These are phyloP conservation scores for Grus americana DNA, from an alignment of 2,113 vertebrate genomes.

Conservation along the genomic window DNA sequence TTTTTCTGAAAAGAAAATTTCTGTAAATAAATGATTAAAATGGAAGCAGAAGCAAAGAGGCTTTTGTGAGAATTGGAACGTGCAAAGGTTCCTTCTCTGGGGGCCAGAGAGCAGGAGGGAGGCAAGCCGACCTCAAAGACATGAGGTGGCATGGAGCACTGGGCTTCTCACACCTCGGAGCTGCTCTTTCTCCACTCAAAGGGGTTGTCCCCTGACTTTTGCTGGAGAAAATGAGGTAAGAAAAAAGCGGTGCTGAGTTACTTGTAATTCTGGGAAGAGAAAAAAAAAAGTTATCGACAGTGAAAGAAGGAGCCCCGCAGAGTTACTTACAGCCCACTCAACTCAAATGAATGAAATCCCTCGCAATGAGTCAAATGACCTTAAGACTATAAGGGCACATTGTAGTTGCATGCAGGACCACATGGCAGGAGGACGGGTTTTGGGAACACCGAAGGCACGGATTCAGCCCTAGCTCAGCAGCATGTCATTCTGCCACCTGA, in stretches of 20 bases:
- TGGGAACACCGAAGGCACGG: rapidly evolving
- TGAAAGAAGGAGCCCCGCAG: not conserved
- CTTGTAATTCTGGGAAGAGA: not conserved
- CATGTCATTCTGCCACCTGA: not conserved
- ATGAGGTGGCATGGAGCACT: not conserved
- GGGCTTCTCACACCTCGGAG: not conserved
- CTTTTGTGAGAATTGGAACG: not conserved
- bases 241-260: not conserved
- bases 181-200: not conserved
- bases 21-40: constrained; percentile 4
- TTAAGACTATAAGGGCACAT: not conserved
- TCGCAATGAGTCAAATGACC: not conserved
- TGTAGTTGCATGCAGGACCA: not conserved
- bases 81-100: not conserved
- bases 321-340: not conserved
- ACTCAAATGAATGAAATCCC: not conserved
- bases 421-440: rapidly evolving
- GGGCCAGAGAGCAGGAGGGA: not conserved
- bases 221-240: not conserved
- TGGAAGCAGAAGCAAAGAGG: not conserved
- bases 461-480: not conserved
- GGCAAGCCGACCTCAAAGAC: not conserved
- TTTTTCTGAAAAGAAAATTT: not conserved
- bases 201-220: not conserved
- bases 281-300: not conserved